phyloP scores from a whole-genome alignment of 2,113 vertebrate species.

The Craseonycteris thonglongyai region DNA sequence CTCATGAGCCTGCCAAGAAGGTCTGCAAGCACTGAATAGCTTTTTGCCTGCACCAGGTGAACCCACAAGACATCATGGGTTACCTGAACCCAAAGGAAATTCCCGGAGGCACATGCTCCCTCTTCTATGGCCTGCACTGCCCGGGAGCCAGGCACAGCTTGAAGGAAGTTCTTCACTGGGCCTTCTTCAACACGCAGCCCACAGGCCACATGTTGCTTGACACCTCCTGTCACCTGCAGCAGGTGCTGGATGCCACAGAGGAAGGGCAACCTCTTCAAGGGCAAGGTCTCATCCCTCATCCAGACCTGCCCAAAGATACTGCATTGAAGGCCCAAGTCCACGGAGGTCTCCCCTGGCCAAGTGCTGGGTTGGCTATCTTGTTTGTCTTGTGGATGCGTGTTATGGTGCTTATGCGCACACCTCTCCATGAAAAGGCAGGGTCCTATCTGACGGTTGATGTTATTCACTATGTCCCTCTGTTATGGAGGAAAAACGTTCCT shows the following conservation, averaged over 20 bases:
- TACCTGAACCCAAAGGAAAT: conserved; percentile 86
- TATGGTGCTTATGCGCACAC: neutral
- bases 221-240: conserved; percentile 87
- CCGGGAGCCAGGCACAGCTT: fast-evolving
- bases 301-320: neutral
- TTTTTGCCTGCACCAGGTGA: conserved; percentile 86
- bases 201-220: no score
- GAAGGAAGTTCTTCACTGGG: conserved; percentile 87
- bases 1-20: conserved; percentile 67
- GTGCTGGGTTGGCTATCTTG: neutral
- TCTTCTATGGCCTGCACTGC: conserved; percentile 81
- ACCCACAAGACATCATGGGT: conserved; percentile 83
- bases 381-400: neutral
- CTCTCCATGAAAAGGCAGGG: neutral
- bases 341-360: neutral
- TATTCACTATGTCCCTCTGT: no score
- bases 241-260: conserved; percentile 82
- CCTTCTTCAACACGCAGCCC: conserved; percentile 85
- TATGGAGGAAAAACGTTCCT: neutral
- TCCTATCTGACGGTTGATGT: neutral
- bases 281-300: neutral
- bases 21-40: conserved; percentile 84
- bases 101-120: conserved; percentile 80
- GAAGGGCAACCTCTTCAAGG: conserved; percentile 50
- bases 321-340: neutral